Conservation (phyloP, 2,888 invertebrate species). For the Gryllus longicercus region DNA sequence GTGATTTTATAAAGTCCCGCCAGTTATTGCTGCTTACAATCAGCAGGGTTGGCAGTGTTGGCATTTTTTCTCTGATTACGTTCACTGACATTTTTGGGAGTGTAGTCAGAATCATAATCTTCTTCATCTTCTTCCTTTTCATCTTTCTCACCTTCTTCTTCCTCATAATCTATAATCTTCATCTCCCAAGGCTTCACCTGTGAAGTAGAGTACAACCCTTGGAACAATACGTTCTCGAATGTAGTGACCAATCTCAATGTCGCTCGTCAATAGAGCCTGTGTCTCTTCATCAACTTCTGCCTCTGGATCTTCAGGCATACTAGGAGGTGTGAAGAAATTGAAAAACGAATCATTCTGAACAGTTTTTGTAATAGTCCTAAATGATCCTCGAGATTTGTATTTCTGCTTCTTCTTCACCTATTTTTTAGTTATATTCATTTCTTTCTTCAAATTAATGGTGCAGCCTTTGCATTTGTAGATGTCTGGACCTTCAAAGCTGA, state of each 20-base stretch:
- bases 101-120: constrained; percentile 62
- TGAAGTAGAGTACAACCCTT: constrained; percentile 94
- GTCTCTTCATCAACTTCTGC: constrained; percentile 85
- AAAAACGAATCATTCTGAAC: constrained; percentile 98
- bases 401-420: constrained; percentile 97
- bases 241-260: constrained; percentile 98
- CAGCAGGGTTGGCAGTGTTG: constrained; percentile 52
- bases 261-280: constrained; percentile 80
- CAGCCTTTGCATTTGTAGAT: constrained; percentile 91
- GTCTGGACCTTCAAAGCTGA: constrained; percentile 91
- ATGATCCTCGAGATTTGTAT: constrained; percentile 91
- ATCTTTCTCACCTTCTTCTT: constrained; percentile 43
- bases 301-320: constrained; percentile 75
- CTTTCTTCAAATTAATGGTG: constrained; percentile 94
- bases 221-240: constrained; percentile 95
- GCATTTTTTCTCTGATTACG: neutral
- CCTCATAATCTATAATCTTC: constrained; percentile 50
- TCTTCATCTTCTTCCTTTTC: constrained; percentile 51
- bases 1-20: neutral
- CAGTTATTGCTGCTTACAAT: constrained; percentile 68
- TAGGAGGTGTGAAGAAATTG: constrained; percentile 95
- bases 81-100: constrained; percentile 32
- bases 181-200: constrained; percentile 75
- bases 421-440: constrained; percentile 95
- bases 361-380: constrained; percentile 90